Evolutionary conservation across 2,113 vertebrate species (phyloP).

Genomic region (Gymnorhina tibicen): DNA sequence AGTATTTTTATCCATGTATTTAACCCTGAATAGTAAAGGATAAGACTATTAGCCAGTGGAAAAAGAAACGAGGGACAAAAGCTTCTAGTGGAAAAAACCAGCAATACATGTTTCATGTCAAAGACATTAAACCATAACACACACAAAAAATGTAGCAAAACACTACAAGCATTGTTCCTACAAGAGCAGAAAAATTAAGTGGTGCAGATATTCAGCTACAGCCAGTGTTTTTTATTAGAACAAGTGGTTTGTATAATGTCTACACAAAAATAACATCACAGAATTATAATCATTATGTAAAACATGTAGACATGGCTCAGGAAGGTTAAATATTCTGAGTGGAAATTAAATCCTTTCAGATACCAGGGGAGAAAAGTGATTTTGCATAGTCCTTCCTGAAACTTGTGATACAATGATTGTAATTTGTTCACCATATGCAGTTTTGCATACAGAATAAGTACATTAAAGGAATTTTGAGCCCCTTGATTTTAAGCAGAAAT

Average conservation of each 20-base stretch:
- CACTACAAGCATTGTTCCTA: background rate
- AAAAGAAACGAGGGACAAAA: background rate
- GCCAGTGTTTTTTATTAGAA: slow-evolving; percentile 19
- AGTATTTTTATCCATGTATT: background rate
- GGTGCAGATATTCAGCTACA: background rate
- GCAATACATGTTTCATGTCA: background rate
- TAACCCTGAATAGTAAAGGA: background rate
- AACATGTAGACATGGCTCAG: slow-evolving; percentile 21
- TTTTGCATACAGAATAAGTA: slow-evolving; percentile 44
- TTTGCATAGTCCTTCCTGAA: slow-evolving; percentile 46
- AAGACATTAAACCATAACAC: background rate
- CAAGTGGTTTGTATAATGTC: background rate
- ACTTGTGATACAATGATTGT: slow-evolving; percentile 30
- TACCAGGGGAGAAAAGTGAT: background rate
- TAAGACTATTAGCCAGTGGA: background rate
- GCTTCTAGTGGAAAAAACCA: background rate
- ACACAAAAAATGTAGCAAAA: background rate
- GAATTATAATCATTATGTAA: slow-evolving; percentile 45
- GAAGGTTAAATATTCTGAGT: slow-evolving; percentile 50
- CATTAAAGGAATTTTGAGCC: slow-evolving; percentile 9
- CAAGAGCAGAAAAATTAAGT: background rate
- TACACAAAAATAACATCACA: slow-evolving; percentile 22
- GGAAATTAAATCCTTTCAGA: slow-evolving; percentile 49
- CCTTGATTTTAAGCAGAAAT: slow-evolving; percentile 21
- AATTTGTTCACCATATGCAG: slow-evolving; percentile 52